phyloP scores from a whole-genome alignment of 2,113 vertebrate genomes.

The Sphaerodactylus townsendi region DNA sequence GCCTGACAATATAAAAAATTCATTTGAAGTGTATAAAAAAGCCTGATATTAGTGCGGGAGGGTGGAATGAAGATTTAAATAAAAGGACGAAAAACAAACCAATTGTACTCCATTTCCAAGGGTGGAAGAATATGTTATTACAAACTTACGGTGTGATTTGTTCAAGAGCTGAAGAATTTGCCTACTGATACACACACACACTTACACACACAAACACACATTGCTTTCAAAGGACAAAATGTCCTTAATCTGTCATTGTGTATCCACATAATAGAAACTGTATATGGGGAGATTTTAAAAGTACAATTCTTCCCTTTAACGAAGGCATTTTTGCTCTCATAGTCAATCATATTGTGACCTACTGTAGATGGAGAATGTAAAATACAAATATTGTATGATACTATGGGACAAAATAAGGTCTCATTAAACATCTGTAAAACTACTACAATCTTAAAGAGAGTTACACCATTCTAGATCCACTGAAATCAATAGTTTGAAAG shows the following conservation, averaged over 20 bases:
- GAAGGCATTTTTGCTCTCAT: neutral
- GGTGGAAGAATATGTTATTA: slow-evolving; percentile 66
- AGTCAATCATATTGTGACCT: neutral
- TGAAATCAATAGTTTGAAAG: neutral
- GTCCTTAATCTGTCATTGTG: slow-evolving; percentile 50
- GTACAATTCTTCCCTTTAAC: slow-evolving; percentile 27
- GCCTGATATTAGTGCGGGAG: slow-evolving; percentile 40
- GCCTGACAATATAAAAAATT: slow-evolving; percentile 51
- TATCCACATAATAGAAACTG: slow-evolving; percentile 45
- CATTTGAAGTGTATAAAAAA: slow-evolving; percentile 63
- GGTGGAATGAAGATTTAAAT: slow-evolving; percentile 51
- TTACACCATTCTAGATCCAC: neutral
- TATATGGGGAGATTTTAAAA: slow-evolving; percentile 65
- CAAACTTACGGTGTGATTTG: slow-evolving; percentile 66
- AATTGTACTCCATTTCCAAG: slow-evolving; percentile 56
- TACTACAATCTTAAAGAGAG: no score
- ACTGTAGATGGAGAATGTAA: neutral
- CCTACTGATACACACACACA: slow-evolving; percentile 43
- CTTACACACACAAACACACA: slow-evolving; percentile 55
- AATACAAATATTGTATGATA: neutral
- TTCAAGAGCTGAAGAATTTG: slow-evolving; percentile 59
- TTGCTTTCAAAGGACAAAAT: slow-evolving; percentile 59
- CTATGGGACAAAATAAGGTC: neutral
- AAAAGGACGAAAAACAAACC: slow-evolving; percentile 50
- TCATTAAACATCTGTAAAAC: no score